phyloP scores from a whole-genome alignment of 2,888 invertebrate genomes.

The Diadromus collaris region DNA sequence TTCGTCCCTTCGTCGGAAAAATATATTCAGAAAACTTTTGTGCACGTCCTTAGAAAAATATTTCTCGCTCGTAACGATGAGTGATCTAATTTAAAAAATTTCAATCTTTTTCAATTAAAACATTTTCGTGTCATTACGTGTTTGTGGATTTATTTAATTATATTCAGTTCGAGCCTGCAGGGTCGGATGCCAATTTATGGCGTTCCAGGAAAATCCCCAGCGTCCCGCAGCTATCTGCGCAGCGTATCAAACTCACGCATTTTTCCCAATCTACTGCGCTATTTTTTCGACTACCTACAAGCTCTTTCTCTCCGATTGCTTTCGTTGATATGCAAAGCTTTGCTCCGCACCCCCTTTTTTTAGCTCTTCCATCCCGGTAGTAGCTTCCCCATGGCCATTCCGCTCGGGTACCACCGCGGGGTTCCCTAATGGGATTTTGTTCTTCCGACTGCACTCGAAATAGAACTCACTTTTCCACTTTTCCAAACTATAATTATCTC shows the following conservation, averaged over 20 bases:
- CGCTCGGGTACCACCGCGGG: neutral
- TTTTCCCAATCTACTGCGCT: neutral
- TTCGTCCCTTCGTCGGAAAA: neutral
- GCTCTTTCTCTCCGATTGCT: slow-evolving; percentile 28
- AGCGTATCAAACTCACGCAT: neutral
- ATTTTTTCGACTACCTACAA: slow-evolving; percentile 10
- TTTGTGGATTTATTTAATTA: neutral
- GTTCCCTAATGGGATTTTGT: slow-evolving; percentile 30
- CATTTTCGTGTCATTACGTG: neutral
- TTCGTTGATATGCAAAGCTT: slow-evolving; percentile 26
- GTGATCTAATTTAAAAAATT: neutral
- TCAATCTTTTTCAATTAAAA: neutral
- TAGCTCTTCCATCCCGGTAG: neutral
- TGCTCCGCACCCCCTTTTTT: neutral
- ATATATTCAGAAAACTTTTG: neutral
- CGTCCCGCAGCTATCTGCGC: neutral
- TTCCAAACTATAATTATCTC: slow-evolving; percentile 43
- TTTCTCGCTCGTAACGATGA: neutral
- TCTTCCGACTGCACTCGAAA: slow-evolving; percentile 14
- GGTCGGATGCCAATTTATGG: neutral
- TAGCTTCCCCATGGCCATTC: slow-evolving; percentile 4
- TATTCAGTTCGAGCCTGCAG: neutral
- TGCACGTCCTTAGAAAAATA: neutral
- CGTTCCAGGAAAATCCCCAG: neutral
- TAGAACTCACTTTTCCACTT: slow-evolving; percentile 32